Evolutionary conservation across 23 tunicate species (phyloP), one percentile per base, ranked within the genome.

Genomic region (Halocynthia aurantium): DNA sequence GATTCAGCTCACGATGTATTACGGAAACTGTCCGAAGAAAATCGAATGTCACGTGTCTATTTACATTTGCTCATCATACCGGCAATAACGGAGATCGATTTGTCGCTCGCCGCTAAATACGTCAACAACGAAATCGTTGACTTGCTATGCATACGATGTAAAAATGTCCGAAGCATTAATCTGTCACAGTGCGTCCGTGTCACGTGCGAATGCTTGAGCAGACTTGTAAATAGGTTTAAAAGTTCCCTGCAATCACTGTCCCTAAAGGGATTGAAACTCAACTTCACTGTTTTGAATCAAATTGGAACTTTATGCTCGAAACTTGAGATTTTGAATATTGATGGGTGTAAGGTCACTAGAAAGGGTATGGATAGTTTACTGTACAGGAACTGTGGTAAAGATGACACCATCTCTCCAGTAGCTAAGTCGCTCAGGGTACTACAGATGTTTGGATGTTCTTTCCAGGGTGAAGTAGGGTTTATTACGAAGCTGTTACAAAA

Each of bases 41-140:
- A 60, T 8, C 55, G 11, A 72, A 51, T 81, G n/a, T 52, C 64
- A 71, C 72, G 72, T 4, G 49, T 62, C 15, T 61, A 81, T 72
- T 71, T 81, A n/a, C 77, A 81, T 71, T 61, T 81, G 19, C 85
- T 81, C 17, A 81, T 81, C 53, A 55, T 72, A 13, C 85, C 85
- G 20, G 7, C 52, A 57, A 51, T 81, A 17, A 56, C 55, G 22
- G 85, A 81, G 20, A 58, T 81, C 5, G 70, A 81, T 61, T 72
- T 81, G 13, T 44, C 67, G 31, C 50, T 57, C 15, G 61, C 76
- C 12, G 51, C 52, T 7, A 71, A 71, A 31, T 21, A 57, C 50
- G 85, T 71, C 8, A 72, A 49, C 6, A 67, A 81, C 52, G 85
- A 72, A 12, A 58, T 81, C 58, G 21, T 81, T 49, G 85, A 81